Evolutionary conservation across 1,140 invertebrate genomes (phyloP).

Genomic region (Drosophila funebris): DNA sequence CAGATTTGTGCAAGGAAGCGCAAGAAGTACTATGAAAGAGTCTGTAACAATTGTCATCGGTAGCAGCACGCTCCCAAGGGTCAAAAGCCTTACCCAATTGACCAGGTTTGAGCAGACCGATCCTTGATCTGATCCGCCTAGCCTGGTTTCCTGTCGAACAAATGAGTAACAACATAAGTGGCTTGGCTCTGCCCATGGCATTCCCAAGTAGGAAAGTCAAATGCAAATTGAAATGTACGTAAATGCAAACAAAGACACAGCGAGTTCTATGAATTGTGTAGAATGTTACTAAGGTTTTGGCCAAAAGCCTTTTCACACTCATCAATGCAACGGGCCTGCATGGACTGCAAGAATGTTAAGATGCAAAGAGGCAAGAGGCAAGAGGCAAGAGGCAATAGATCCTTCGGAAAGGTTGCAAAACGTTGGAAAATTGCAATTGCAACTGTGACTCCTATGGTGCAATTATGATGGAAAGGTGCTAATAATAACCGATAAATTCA

Average conservation of each 20-base stretch:
- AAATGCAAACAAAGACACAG: constrained; percentile 39
- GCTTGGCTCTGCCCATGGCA: constrained; percentile 54
- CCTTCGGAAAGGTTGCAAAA: constrained; percentile 47
- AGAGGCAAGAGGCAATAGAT: neutral
- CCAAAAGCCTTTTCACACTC: constrained; percentile 78
- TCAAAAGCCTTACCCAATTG: constrained; percentile 15
- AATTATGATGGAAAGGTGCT: constrained; percentile 81
- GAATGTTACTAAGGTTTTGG: constrained; percentile 39
- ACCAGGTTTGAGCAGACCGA: constrained; percentile 11
- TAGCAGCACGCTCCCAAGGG: constrained; percentile 39
- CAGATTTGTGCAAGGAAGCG: constrained; percentile 62
- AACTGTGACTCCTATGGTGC: constrained; percentile 61
- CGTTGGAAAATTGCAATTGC: constrained; percentile 29
- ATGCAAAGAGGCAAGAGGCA: constrained; percentile 29
- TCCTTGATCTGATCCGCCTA: constrained; percentile 68
- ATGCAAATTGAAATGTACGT: constrained; percentile 77
- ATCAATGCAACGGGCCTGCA: constrained; percentile 41
- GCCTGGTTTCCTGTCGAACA: constrained; percentile 23
- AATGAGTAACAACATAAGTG: constrained; percentile 62
- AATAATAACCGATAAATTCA: constrained; percentile 83
- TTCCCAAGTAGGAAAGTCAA: constrained; percentile 68
- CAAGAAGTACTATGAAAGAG: constrained; percentile 54
- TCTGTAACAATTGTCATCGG: constrained; percentile 51
- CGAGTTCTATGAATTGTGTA: constrained; percentile 49
- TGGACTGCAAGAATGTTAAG: constrained; percentile 27